Evolutionary conservation across 2,888 invertebrate species (phyloP).

Genomic region (Thalpophila matura): DNA sequence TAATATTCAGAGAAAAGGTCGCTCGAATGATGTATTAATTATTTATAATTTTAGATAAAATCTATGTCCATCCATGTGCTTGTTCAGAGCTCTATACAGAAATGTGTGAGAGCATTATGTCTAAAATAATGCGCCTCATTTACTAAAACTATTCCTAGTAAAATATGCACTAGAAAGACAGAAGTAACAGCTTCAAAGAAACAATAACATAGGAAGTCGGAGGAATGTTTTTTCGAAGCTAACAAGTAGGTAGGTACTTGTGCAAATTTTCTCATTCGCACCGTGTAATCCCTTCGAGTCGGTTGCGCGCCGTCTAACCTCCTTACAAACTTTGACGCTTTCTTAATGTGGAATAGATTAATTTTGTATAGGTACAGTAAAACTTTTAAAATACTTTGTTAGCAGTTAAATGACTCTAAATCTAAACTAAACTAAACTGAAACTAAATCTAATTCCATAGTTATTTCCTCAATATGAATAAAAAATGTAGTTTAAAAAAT

Average conservation of each 20-base stretch:
- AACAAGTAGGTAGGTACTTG: slow-evolving; percentile 52
- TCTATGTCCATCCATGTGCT: slow-evolving; percentile 21
- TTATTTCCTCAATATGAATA: too few relatives aligned
- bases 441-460: too few relatives aligned
- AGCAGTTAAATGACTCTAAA: too few relatives aligned
- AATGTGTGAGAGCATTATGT: too few relatives aligned
- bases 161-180: neutral
- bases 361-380: slow-evolving; percentile 46
- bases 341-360: slow-evolving; percentile 65
- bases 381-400: neutral
- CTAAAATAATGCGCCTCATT: too few relatives aligned
- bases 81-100: neutral
- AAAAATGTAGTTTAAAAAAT: too few relatives aligned
- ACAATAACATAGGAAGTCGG: slow-evolving; percentile 17
- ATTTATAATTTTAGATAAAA: slow-evolving; percentile 44
- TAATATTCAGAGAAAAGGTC: slow-evolving; percentile 57
- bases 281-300: slow-evolving; percentile 73
- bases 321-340: slow-evolving; percentile 67
- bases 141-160: too few relatives aligned
- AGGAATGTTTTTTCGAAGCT: slow-evolving; percentile 27
- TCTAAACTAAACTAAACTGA: too few relatives aligned
- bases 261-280: slow-evolving; percentile 75
- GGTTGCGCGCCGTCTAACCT: slow-evolving; percentile 75
- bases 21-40: slow-evolving; percentile 43
- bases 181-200: neutral